Base-by-base conservation (phyloP, 2,797 vertebrate species). In the Acipenser transmontanus region DNA sequence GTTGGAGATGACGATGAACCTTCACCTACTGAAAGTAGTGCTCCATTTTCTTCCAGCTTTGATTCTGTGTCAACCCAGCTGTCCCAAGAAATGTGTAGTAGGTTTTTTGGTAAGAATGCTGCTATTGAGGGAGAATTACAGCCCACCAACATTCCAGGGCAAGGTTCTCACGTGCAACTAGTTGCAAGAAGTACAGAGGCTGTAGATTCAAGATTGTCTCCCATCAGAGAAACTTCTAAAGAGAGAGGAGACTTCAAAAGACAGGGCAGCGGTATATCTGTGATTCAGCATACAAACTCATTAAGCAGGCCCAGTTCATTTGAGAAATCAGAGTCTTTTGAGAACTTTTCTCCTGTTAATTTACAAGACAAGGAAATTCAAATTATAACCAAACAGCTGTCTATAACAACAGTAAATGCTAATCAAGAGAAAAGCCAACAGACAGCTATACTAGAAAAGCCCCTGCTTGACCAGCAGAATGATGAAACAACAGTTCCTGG, bases 261-360 rank as follows among this genome's bases (percentile, higher is more conserved):
- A 70, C 94, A 96, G 70, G 94, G 95, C 57, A 91, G 94, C 47
- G 94, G 94, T 11, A 98, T 98, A 71, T 99, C 97, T 0, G 97
- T 99, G 68, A 99, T 99, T 76, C 93, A 96, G 73, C 97, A 99
- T 70, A 99, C 97, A 11, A 99, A 99, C 75, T 96, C 96, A 1
- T 85, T 99, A 62, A 98, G 95, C 78, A 85, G 93, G 79, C 94
- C 93, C 6, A 92, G 78, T 76, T 98, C 97, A 0, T 94, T 96
- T 71, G 97, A 99, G 77, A 96, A 94, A 76, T 79, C 78, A 0
- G 96, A 99, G 59, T 89, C 92, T 0, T 81, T 91, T 62, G 95
- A 97, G 69, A 91, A 88, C 73, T 77, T 77, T 8, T 93, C 93
- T 54, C 88, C 92, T 0, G 77, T 87, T 70, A 88, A 93, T 72